A percentile compares a stretch with the other conserved stretches of the same genome.
Conservation (phyloP, 2,888 invertebrate species). For the Pyrocoelia pectoralis region DNA sequence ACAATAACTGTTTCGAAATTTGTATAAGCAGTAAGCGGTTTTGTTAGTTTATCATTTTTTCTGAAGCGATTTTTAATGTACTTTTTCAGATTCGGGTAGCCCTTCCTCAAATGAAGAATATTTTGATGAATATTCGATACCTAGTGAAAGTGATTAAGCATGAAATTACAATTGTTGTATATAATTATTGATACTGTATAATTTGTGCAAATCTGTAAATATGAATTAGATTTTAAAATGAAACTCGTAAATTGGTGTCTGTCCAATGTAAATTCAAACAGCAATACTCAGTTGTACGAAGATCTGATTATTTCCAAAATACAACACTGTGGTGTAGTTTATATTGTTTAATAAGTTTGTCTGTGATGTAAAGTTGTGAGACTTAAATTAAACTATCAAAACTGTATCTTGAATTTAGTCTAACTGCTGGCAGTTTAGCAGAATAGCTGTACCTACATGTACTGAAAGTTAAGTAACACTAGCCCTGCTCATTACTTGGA, state of each 20-base stretch:
- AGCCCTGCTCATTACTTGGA: no score
- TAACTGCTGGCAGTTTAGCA: no score
- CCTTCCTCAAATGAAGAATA: conserved; percentile 26
- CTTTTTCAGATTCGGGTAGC: conserved; percentile 19
- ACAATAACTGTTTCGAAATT: conserved; percentile 54
- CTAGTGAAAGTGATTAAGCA: conserved; percentile 38
- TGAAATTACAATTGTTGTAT: neutral
- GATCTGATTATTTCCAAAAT: neutral
- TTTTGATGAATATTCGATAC: conserved; percentile 37
- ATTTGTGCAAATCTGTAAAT: neutral
- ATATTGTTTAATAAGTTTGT: conserved; percentile 31
- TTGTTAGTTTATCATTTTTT: neutral
- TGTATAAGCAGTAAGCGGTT: conserved; percentile 47
- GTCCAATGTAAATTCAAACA: neutral
- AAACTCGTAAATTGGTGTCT: neutral
- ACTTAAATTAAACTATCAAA: conserved; percentile 30
- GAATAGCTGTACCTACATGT: no score
- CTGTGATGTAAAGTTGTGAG: conserved; percentile 40
- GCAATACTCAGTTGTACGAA: conserved; percentile 2
- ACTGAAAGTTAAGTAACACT: no score
- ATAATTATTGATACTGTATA: neutral
- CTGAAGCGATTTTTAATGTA: neutral
- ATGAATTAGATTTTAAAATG: neutral
- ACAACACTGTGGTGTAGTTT: conserved; percentile 14
- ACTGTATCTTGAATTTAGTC: neutral